Evolutionary conservation across 2,797 vertebrate genomes (phyloP).

Genomic region (Geotrypetes seraphini): DNA sequence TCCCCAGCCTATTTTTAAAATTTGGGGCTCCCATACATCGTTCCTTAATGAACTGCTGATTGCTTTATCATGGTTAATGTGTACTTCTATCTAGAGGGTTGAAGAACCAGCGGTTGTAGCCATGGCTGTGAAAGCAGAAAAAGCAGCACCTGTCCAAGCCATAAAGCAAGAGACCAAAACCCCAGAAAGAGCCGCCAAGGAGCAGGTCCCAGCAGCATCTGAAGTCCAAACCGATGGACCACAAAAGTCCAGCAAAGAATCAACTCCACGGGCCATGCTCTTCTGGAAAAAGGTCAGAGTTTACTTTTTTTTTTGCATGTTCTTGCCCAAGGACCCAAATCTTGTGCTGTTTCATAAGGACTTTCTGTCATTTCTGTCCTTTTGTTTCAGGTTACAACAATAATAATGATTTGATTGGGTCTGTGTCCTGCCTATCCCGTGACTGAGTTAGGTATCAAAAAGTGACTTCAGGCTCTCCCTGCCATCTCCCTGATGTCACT

Average conservation of each 20-base stretch:
- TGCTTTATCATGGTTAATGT: neutral
- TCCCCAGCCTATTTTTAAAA: no score
- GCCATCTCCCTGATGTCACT: no score
- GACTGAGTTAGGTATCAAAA: no score
- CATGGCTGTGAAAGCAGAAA: constrained; percentile 51
- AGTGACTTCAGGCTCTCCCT: no score
- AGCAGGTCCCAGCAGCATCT: neutral
- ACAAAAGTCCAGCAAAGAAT: constrained; percentile 34
- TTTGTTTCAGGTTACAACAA: no score
- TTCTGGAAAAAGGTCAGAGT: constrained; percentile 61
- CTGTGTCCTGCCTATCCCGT: no score
- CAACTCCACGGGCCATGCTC: constrained; percentile 44
- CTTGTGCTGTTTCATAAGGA: no score
- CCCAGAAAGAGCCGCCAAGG: constrained; percentile 37
- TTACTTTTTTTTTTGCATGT: rapidly evolving
- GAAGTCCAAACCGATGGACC: constrained; percentile 23
- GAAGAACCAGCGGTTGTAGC: constrained; percentile 35
- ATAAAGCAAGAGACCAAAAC: constrained; percentile 59
- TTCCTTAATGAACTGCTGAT: neutral
- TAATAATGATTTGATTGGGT: no score
- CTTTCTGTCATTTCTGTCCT: no score
- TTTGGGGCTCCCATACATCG: no score
- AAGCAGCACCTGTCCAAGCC: constrained; percentile 46
- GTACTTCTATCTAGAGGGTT: constrained; percentile 22
- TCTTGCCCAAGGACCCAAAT: no score